Evolutionary conservation across 2,888 invertebrate species (phyloP).

Genomic region (Anthophora plumipes): DNA sequence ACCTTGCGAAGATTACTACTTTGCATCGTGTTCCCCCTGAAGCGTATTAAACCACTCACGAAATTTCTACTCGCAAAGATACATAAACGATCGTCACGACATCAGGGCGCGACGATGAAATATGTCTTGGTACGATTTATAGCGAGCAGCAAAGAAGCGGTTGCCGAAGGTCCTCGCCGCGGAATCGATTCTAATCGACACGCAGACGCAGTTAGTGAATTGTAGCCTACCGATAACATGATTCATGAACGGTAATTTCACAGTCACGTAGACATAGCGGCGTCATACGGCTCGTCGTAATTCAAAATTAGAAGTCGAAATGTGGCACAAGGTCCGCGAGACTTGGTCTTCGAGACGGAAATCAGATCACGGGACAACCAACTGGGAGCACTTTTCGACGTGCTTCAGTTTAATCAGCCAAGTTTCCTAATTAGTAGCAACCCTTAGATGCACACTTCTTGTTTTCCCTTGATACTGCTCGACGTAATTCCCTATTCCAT

Average conservation of each 20-base stretch:
- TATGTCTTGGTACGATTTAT: slow-evolving; percentile 20
- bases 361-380: slow-evolving; percentile 43
- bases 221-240: slow-evolving; percentile 57
- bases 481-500: no score
- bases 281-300: slow-evolving; percentile 53
- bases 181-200: slow-evolving; percentile 65
- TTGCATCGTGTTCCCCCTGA: neutral
- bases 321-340: slow-evolving; percentile 26
- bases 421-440: slow-evolving; percentile 72
- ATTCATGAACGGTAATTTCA: slow-evolving; percentile 70
- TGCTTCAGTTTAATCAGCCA: slow-evolving; percentile 68
- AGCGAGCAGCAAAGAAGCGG: slow-evolving; percentile 21
- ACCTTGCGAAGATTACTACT: neutral
- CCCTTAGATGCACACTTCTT: slow-evolving; percentile 45
- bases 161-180: slow-evolving; percentile 20
- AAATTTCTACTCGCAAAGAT: neutral
- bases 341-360: slow-evolving; percentile 21
- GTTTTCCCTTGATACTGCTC: slow-evolving; percentile 32
- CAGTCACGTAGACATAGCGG: slow-evolving; percentile 65
- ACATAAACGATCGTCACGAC: no score
- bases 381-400: slow-evolving; percentile 38
- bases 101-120: no score
- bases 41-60: neutral
- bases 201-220: slow-evolving; percentile 58
- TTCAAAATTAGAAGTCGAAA: slow-evolving; percentile 67